A percentile compares a stretch with the other conserved stretches of the same genome.
Conservation (phyloP, 2,113 vertebrate genomes). For the Thalassarche chlororhynchos region DNA sequence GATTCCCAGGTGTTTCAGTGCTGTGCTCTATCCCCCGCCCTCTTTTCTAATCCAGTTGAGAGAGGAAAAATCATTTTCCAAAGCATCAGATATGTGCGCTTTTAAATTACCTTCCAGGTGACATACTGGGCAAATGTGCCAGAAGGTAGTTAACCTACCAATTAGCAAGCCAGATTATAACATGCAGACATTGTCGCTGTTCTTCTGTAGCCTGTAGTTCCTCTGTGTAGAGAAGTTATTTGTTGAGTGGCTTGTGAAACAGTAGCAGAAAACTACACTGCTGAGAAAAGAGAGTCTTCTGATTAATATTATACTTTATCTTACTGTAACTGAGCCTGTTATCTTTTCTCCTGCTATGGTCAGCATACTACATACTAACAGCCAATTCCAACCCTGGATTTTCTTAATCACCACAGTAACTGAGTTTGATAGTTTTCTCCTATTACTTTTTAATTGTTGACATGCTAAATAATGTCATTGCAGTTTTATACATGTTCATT, state of each 20-base stretch:
- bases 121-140: not conserved
- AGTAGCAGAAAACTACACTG: not conserved
- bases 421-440: not conserved
- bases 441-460: not conserved
- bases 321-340: not conserved
- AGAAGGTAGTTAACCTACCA: not conserved
- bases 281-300: not conserved
- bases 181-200: fast-evolving
- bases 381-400: not conserved
- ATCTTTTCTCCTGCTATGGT: not conserved
- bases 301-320: not conserved
- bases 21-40: not conserved
- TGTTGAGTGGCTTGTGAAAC: not conserved
- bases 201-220: not conserved
- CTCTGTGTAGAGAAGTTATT: not conserved
- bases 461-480: not conserved
- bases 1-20: conserved; percentile 30
- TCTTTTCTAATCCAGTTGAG: not conserved
- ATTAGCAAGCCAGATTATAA: not conserved
- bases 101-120: not conserved
- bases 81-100: not conserved
- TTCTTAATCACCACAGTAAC: not conserved
- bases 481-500: not conserved
- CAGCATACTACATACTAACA: not conserved
- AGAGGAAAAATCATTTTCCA: not conserved